Conservation (phyloP, 2,113 vertebrate species). For the Clarias batrachus region DNA sequence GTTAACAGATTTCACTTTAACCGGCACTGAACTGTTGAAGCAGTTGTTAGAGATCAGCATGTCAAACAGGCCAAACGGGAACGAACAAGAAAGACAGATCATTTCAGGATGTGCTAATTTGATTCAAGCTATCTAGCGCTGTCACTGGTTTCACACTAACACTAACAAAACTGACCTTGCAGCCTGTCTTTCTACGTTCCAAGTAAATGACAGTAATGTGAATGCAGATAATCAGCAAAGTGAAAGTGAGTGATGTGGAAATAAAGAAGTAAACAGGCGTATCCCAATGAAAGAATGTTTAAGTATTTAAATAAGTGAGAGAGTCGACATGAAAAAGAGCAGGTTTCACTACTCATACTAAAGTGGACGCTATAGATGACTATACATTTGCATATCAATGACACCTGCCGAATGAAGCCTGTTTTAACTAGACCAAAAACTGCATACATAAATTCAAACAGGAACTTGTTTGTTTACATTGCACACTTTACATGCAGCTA, state of each 20-base stretch:
- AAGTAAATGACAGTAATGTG: not conserved
- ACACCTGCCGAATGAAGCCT: not conserved
- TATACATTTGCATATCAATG: not conserved
- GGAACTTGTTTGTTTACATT: no score
- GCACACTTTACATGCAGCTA: no score
- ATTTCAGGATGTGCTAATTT: not conserved
- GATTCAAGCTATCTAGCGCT: not conserved
- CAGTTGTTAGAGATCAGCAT: not conserved
- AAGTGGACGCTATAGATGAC: not conserved
- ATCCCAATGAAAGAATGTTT: not conserved
- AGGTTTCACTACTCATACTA: not conserved
- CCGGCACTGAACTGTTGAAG: not conserved
- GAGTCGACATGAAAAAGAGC: not conserved
- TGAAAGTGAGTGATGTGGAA: not conserved
- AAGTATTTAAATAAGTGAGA: not conserved
- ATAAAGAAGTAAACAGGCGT: not conserved
- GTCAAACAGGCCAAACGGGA: constrained; percentile 9
- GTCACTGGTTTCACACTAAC: not conserved
- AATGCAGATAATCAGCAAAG: not conserved
- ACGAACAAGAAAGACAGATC: not conserved
- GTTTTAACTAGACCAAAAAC: not conserved
- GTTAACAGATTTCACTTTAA: not conserved
- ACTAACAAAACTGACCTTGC: not conserved
- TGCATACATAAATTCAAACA: not conserved
- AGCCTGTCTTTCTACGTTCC: not conserved